Evolutionary conservation across 2,113 vertebrate species (phyloP), one percentile per base, ranked within the genome.

Genomic region (Chroicocephalus ridibundus): DNA sequence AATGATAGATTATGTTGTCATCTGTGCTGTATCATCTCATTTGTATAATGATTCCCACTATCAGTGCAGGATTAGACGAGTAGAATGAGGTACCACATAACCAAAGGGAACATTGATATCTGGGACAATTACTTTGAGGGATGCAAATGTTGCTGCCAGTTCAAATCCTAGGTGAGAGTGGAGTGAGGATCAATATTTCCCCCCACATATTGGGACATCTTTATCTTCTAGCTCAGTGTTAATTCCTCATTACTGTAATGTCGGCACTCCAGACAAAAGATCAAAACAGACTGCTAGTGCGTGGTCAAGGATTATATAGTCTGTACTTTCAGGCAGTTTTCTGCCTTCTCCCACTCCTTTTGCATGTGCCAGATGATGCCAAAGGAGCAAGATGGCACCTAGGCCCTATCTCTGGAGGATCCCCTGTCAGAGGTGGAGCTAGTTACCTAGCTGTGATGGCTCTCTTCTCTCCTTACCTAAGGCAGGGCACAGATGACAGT

Each of bases 1-100:
- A 87, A 68, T 94, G 74, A 90, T 76, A 85, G 65, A 91, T 93
- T 89, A n/a, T 71, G 42, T 90, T 93, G 92, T 84, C 42, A 60
- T 51, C 57, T 76, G 29, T 82, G n/a, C 51, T 90, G 1, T 72
- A 79, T 65, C 40, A 49, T 84, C 72, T 88, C 82, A 69, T 90
- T 90, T 82, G 52, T 93, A 47, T 76, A 85, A 78, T 72, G 38
- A 68, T 19, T 90, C 40, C 60, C 44, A 32, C 42, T 62, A 54
- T 65, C 51, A 55, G 70, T 31, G 34, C 11, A 61, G 71, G 83
- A 71, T 79, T 76, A 80, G 52, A 69, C 2, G 14, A 83, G 60
- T 19, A 70, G 42, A 81, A 17, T 13, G 49, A 61, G 72, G 36
- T 40, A 95, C 25, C 61, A 58, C 36, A 38, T 72, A 90, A 83